Evolutionary conservation across 1,140 invertebrate species (phyloP).

Genomic region (Panagrolaimus sp.): DNA sequence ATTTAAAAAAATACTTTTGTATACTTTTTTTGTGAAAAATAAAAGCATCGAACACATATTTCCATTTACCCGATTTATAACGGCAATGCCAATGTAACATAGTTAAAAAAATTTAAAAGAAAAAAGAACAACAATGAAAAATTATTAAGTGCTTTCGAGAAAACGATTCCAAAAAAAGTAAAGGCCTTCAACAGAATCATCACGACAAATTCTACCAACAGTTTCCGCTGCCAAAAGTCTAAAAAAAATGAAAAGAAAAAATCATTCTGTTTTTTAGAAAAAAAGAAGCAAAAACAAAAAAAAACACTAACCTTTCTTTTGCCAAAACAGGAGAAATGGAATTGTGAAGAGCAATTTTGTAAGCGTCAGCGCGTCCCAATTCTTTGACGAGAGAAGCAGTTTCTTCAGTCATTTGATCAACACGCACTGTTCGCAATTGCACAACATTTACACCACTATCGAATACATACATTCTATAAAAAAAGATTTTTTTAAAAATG

Average conservation of each 20-base stretch:
- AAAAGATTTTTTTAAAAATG: background rate
- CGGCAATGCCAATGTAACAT: conserved; percentile 1
- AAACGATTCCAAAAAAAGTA: conserved; percentile 46
- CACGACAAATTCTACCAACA: conserved; percentile 40
- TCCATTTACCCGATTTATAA: conserved; percentile 15
- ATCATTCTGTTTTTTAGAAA: background rate
- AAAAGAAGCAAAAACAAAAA: background rate
- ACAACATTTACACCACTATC: conserved; percentile 41
- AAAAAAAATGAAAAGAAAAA: conserved; percentile 35
- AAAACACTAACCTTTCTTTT: conserved; percentile 31
- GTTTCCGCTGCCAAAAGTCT: conserved; percentile 40
- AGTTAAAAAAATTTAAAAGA: conserved; percentile 10
- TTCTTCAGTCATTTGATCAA: conserved; percentile 27
- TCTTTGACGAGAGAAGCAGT: conserved; percentile 33
- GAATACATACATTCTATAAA: conserved; percentile 40
- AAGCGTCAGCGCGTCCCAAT: conserved; percentile 30
- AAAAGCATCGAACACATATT: too few relatives aligned
- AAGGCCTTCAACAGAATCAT: conserved; percentile 46
- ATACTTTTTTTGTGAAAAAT: too few relatives aligned
- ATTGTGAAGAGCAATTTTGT: conserved; percentile 30
- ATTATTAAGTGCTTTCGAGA: conserved; percentile 67
- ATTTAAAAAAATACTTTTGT: too few relatives aligned
- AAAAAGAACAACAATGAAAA: background rate
- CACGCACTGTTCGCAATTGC: conserved; percentile 29
- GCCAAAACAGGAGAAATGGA: conserved; percentile 42